Conservation (phyloP, 2,797 vertebrate genomes). For the Sebastes cheni region DNA sequence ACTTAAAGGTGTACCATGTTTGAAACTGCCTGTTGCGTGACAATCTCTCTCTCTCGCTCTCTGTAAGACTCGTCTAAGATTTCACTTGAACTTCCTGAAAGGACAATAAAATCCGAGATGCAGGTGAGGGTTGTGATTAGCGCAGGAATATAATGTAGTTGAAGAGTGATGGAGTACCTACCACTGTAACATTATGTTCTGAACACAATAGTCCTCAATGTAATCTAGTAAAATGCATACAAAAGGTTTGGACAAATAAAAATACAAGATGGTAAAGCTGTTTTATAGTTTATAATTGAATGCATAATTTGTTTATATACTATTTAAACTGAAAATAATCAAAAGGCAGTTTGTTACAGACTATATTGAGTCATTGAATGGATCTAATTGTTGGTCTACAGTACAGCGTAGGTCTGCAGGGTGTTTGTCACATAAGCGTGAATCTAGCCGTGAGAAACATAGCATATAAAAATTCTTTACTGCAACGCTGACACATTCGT, state of each 20-base stretch:
- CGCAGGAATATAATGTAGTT: neutral
- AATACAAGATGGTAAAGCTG: neutral
- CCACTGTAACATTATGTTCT: neutral
- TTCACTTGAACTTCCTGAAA: conserved; percentile 33
- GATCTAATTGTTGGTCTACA: neutral
- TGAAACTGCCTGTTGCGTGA: conserved; percentile 14
- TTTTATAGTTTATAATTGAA: neutral
- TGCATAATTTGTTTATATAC: neutral
- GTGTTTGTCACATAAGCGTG: neutral
- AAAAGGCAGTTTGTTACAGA: neutral
- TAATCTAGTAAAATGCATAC: neutral
- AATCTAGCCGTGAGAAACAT: neutral
- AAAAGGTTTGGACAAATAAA: neutral
- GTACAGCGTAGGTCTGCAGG: neutral
- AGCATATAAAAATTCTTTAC: neutral
- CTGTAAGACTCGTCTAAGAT: conserved; percentile 16
- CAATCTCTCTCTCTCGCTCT: neutral
- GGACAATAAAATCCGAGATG: conserved; percentile 22
- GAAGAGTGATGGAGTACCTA: neutral
- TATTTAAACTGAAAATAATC: neutral
- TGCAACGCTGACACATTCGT: neutral
- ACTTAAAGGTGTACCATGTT: neutral
- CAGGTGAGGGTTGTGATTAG: conserved; percentile 26
- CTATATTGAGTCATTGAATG: neutral
- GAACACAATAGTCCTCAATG: neutral